A percentile compares a stretch with the other conserved stretches of the same genome.
phyloP scores from a whole-genome alignment of 2,797 vertebrate species.

The Parambassis ranga region DNA sequence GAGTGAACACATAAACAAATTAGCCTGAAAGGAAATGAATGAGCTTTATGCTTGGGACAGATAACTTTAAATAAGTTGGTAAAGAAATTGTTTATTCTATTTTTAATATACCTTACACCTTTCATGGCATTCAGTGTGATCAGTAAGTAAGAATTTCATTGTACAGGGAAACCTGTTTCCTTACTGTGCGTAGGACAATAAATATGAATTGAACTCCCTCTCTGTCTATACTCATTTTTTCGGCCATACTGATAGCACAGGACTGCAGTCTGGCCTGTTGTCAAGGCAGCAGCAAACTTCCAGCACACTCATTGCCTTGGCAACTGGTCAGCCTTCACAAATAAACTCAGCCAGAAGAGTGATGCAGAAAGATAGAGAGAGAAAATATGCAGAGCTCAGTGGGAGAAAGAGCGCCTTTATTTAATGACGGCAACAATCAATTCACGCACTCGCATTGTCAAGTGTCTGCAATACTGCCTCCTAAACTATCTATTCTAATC shows the following conservation, averaged over 20 bases:
- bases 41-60: background rate
- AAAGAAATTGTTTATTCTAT: too few relatives aligned
- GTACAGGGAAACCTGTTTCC: too few relatives aligned
- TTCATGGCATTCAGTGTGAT: too few relatives aligned
- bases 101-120: too few relatives aligned
- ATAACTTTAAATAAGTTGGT: background rate
- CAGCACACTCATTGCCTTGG: conserved; percentile 67
- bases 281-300: conserved; percentile 72
- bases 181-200: too few relatives aligned
- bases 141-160: too few relatives aligned
- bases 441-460: conserved; percentile 32
- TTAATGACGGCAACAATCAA: conserved; percentile 38
- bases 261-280: conserved; percentile 57
- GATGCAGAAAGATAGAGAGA: conserved; percentile 10
- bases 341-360: conserved; percentile 58
- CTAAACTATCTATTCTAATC: conserved; percentile 39
- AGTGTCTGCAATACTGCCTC: conserved; percentile 16
- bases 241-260: conserved; percentile 48
- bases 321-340: conserved; percentile 68
- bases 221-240: conserved; percentile 37
- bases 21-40: background rate
- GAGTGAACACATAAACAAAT: conserved; percentile 5
- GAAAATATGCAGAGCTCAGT: conserved; percentile 17
- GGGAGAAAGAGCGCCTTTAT: background rate
- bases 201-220: too few relatives aligned